Percentiles rank a stretch among this genome's conserved stretches.
These are phyloP conservation scores for Aphaenogaster rudis DNA, from an alignment of 1,140 invertebrate species.

Conservation along the genomic window DNA sequence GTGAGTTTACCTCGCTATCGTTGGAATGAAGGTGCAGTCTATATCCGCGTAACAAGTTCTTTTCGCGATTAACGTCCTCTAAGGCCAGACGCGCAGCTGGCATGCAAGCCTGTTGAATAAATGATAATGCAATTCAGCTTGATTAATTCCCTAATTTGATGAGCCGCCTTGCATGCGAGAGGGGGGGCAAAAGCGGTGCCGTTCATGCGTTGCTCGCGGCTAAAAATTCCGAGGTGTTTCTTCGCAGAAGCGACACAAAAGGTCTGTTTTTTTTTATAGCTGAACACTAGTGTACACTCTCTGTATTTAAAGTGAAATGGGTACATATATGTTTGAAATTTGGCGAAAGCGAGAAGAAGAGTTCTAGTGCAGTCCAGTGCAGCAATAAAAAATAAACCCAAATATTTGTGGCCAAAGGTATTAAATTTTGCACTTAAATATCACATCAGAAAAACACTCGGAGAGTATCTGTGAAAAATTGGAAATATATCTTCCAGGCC, in stretches of 20 bases:
- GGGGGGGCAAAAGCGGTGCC: not conserved
- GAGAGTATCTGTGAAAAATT: conserved; percentile 1
- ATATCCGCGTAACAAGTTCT: conserved; percentile 97
- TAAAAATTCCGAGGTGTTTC: not conserved
- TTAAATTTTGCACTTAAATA: not conserved
- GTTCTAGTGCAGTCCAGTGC: too few relatives aligned
- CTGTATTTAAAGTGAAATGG: too few relatives aligned
- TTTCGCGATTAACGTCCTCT: conserved; percentile 97
- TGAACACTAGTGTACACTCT: too few relatives aligned
- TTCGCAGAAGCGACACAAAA: not conserved
- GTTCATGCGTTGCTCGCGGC: conserved; percentile 7
- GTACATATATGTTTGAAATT: too few relatives aligned
- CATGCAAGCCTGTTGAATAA: conserved; percentile 91
- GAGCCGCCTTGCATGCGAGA: conserved; percentile 18
- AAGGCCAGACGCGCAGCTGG: conserved; percentile 98
- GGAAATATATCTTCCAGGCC: not conserved
- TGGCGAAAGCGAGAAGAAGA: too few relatives aligned
- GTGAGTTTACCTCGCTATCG: conserved; percentile 96
- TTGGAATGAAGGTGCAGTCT: conserved; percentile 96
- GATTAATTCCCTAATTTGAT: conserved; percentile 52
- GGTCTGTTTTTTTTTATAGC: too few relatives aligned
- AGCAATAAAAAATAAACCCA: too few relatives aligned
- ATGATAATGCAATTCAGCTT: conserved; percentile 42
- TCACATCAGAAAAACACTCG: not conserved
- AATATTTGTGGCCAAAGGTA: not conserved